These are phyloP conservation scores for Bubo blakistoni DNA, from an alignment of 2,113 vertebrate species.

Conservation along the genomic window DNA sequence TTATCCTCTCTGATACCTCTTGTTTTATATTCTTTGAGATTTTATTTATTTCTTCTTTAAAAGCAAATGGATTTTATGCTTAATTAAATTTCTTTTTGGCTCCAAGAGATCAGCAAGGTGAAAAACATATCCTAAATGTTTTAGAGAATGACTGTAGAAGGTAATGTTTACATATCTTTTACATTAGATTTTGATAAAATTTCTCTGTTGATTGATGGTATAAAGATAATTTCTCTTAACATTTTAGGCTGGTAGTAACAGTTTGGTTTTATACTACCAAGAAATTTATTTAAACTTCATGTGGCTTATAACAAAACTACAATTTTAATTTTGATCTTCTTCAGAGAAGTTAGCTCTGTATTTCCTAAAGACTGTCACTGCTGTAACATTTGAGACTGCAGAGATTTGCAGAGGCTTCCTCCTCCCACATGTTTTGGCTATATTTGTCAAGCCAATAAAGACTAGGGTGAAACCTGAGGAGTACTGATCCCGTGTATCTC, in stretches of 20 bases:
- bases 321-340: background rate
- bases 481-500: background rate
- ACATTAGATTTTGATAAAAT: background rate
- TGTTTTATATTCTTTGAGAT: background rate
- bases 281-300: background rate
- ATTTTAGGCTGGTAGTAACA: background rate
- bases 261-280: background rate
- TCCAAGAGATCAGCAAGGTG: background rate
- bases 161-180: background rate
- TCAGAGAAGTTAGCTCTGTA: background rate
- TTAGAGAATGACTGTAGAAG: background rate
- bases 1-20: background rate
- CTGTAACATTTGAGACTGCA: background rate
- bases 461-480: background rate
- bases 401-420: background rate
- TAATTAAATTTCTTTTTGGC: background rate
- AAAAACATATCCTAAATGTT: background rate
- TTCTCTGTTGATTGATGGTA: background rate
- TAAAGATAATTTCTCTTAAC: background rate
- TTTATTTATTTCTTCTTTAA: background rate
- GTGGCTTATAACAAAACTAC: background rate
- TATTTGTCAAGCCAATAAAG: background rate
- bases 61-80: background rate
- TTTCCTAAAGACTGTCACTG: background rate
- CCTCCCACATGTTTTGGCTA: background rate